Evolutionary conservation across 2,888 invertebrate genomes (phyloP), one percentile per base, ranked within the genome.

Genomic region (Cabera pusaria): DNA sequence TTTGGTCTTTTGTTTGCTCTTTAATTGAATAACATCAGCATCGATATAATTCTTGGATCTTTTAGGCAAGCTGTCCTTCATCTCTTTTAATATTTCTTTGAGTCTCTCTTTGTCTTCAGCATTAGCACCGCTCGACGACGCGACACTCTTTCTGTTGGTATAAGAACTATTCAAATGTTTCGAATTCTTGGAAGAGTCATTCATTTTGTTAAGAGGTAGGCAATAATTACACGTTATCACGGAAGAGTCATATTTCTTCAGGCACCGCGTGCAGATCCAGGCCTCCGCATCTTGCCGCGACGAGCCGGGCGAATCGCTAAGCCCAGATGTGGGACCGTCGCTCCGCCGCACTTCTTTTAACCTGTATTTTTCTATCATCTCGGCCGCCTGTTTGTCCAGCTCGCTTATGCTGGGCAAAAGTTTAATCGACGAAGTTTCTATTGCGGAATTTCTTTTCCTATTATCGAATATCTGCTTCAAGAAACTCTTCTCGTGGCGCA

Each of bases 401-500:
- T 95, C 95, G 63, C 95, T 95, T 52, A 95, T 95, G 66, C 93
- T 95, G 0, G 94, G 93, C 27, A 95, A 75, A 88, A 58, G 91
- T 90, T 70, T 94, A 58, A 55, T 91, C 84, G 77, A 55, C 10
- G 71, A 44, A 8, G 71, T 67, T 43, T 84, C 83, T 26, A 73
- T 60, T 6, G 60, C 58, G 2, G 86, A 82, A 56, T 76, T 75
- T 56, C 80, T 74, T 56, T 87, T 81, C 60, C 79, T 72, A 61
- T 65, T 64, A 49, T 90, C 78, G 70, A 91, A 79, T 58, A 88
- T 66, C 51, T 89, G 90, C 59, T 91, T 86, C 9, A 91, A 70
- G 60, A 90, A 91, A 26, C 85, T 90, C 49, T 88, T 90, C 59
- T 93, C 92, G 5, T 87, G 71, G 34, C 78, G 73, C 5, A 60